phyloP scores from a whole-genome alignment of 2,888 invertebrate genomes.

The Harpagoxenus sublaevis region DNA sequence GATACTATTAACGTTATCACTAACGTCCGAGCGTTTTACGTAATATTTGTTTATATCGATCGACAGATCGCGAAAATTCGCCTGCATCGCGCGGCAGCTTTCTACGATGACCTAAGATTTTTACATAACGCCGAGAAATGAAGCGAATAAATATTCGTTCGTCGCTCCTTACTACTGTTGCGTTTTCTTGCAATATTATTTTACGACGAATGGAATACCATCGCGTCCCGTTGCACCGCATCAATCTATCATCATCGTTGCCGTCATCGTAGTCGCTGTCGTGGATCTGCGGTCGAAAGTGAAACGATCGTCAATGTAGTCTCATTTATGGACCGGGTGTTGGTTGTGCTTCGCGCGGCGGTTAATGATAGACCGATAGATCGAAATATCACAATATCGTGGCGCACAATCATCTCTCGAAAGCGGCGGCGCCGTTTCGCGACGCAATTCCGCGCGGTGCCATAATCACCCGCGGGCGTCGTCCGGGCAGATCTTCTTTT shows the following conservation, averaged over 20 bases:
- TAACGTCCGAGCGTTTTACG: conserved; percentile 7
- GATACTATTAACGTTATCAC: conserved; percentile 38
- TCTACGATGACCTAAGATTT: conserved; percentile 56
- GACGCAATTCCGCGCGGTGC: conserved; percentile 20
- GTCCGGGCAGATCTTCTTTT: conserved; percentile 40
- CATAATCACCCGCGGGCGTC: conserved; percentile 26
- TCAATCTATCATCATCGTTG: conserved; percentile 20
- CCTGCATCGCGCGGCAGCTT: conserved; percentile 36
- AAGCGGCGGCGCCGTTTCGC: not conserved
- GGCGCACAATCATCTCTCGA: conserved; percentile 41
- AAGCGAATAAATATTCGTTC: conserved; percentile 41
- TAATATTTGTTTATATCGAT: conserved; percentile 53
- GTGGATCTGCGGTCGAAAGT: conserved; percentile 62
- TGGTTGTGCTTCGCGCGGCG: not conserved
- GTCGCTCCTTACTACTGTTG: not conserved
- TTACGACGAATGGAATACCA: not conserved
- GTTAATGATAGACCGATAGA: conserved; percentile 33
- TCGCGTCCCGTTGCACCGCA: not conserved
- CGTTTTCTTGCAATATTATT: conserved; percentile 22
- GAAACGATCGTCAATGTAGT: conserved; percentile 58
- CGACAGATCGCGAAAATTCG: conserved; percentile 30
- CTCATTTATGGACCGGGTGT: conserved; percentile 31
- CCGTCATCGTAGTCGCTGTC: conserved; percentile 34
- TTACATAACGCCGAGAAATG: conserved; percentile 50
- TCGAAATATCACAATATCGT: conserved; percentile 34